Evolutionary conservation across 2,888 invertebrate species (phyloP), one percentile per base, ranked within the genome.

Genomic region (Mythimna ferrago): DNA sequence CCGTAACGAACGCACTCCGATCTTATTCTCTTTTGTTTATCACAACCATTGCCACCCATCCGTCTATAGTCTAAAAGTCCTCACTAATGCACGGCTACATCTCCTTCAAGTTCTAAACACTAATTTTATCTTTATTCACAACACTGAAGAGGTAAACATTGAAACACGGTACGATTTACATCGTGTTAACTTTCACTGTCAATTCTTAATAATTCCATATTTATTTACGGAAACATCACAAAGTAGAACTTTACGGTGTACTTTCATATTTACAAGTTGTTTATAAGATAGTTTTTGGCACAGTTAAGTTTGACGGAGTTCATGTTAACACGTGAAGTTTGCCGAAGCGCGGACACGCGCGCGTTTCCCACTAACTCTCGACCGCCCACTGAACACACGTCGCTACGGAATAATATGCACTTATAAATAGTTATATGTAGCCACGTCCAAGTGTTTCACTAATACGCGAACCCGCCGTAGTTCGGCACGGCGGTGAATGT

Each of bases 71-170:
- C 82, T 84, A 84, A 77, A 78, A 77, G 86, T 87, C 86, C 83
- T 76, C 76, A 76, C 76, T 78, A 62, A 54, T 64, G 83, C 83
- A 71, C 75, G 81, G 86, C 92, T 93, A 93, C 93, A 93, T 93
- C 82, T 88, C 90, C 76, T 83, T 76, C 65, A 76, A 82, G 83
- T 85, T 83, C 77, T 87, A 79, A 85, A 78, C 87, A 84, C 85
- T 90, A 90, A 92, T 91, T 90, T 88, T 90, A 90, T 89, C 89
- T 93, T 93, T 92, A 94, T 93, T 96, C 96, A 96, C 96, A 96
- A 96, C 96, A 96, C 96, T 91, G 91, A 92, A 95, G 96, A 96
- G 95, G 95, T 96, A 96, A 95, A 95, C 95, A 95, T 94, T 94
- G 90, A 90, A 86, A 89, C 87, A 89, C 91, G 88, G 87, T 89